Evolutionary conservation across 2,113 vertebrate genomes (phyloP), one percentile per base, ranked within the genome.

Genomic region (Xenus cinereus): DNA sequence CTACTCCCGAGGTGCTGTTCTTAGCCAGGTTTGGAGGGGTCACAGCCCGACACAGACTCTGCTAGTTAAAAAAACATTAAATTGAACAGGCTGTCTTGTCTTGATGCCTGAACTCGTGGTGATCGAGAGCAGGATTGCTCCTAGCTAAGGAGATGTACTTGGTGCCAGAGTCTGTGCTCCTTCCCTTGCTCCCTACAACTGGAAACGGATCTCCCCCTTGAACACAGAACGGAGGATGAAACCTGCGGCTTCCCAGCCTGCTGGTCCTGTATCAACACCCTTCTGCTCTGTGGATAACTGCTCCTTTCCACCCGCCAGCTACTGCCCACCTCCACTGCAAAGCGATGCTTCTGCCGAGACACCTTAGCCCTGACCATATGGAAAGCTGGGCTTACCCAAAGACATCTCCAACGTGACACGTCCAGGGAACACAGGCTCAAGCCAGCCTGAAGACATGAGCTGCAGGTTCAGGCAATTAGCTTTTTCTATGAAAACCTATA

Each of bases 281-380:
- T 72, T 8, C 68, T 77, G 66, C 53, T 88, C 80, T 0, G 0
- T 4, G 33, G 30, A 43, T 30, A 76, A 21, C 73, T 76, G 78
- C 69, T 63, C 68, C 64, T 81, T 76, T 13, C 21, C 41, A 32
- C 41, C 43, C 24, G 0, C 11, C 51, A 19, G 26, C 35, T 32
- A 22, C 73, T 69, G 73, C 54, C 33, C 60, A 27, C 32, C 41
- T 62, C 45, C 39, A 13, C 51, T 30, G 51, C 26, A 17, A 73
- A 59, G 27, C 0, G 13, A 39, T 22, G 32, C 39, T 35, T 37
- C 63, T 73, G n/a, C 35, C 27, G 48, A 3, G 35, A 80, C 20
- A 39, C 19, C 76, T 35, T 14, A 3, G 80, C 51, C 68, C 50
- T 5, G 39, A 33, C 27, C 28, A 1, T 14, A 32, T 0, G 0